Base-by-base conservation (phyloP, 2,113 vertebrate genomes). In the Astur gentilis region DNA sequence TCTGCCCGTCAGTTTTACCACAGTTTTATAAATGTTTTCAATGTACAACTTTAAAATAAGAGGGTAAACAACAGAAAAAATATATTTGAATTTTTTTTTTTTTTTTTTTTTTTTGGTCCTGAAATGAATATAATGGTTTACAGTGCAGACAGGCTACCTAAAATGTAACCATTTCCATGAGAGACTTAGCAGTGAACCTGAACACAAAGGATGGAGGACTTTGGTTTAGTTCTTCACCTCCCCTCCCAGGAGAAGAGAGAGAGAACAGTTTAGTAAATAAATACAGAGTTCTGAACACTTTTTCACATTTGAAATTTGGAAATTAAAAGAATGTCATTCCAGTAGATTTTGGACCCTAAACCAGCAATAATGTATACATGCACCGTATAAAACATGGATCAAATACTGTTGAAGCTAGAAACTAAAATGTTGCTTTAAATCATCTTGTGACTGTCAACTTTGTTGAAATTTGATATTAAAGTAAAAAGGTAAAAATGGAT, bases 1-100 rank as follows among this genome's bases (percentile, higher is more conserved):
- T 96, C 91, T 54, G 29, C 93, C 67, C n/a, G 25, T 89, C 67
- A 44, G 36, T 87, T 82, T 95, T 82, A 71, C 42, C 96, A 91
- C 84, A 92, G 42, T 52, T 96, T 87, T 78, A 36, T 12, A 87
- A 86, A 76, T 86, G 60, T 92, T 95, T 86, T 83, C 36, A 38
- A 9, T 36, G 8, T 42, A 26, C 38, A 73, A n/a, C 45, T 79
- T 90, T n/a, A 87, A 89, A 86, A 69, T 57, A 60, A 92, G 87
- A 77, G 4, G 9, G 19, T 16, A 78, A 19, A 12, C 7, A 57
- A n/a, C 62, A 76, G 26, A 62, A 83, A 82, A 72, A 32, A 54
- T 44, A 10, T 2, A 11, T 27, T 64, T 60, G 9, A 16, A 50
- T 54, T 31, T 7, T 25, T 22, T 71, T 72, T 45, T n/a, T 62